Conservation (phyloP, 1,140 invertebrate species). For the Catajapyx aquilonaris region DNA sequence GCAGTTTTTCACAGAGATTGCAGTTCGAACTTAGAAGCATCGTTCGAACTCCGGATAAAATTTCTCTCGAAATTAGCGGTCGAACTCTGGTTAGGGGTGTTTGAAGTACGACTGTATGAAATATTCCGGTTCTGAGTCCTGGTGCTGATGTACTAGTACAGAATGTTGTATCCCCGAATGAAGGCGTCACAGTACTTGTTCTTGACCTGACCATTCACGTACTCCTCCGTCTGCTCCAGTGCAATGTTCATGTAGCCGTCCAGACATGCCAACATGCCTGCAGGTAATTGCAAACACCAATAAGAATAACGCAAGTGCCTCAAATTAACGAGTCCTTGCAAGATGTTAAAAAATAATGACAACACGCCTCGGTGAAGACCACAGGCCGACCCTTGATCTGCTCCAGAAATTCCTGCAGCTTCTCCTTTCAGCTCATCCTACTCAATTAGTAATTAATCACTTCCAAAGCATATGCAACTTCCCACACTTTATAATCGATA, state of each 20-base stretch:
- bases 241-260: conserved; percentile 99
- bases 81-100: too few species aligned
- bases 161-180: conserved; percentile 93
- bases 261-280: conserved; percentile 88
- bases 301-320: conserved; percentile 1
- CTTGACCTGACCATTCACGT: conserved; percentile 95
- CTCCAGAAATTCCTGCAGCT: conserved; percentile 92
- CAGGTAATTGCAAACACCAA: conserved; percentile 13
- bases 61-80: too few species aligned
- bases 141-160: too few species aligned
- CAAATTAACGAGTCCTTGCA: too few species aligned
- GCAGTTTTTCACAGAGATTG: too few species aligned
- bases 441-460: too few species aligned
- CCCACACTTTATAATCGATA: too few species aligned
- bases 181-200: conserved; percentile 99
- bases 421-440: conserved; percentile 77
- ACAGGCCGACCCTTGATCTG: conserved; percentile 98
- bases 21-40: too few species aligned
- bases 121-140: conserved; percentile 72
- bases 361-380: conserved; percentile 79
- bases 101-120: too few species aligned
- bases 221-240: conserved; percentile 98
- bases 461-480: too few species aligned
- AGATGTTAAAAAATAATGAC: too few species aligned
- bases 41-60: too few species aligned